Conservation (phyloP, 2,888 invertebrate genomes). For the Rhagium mordax region DNA sequence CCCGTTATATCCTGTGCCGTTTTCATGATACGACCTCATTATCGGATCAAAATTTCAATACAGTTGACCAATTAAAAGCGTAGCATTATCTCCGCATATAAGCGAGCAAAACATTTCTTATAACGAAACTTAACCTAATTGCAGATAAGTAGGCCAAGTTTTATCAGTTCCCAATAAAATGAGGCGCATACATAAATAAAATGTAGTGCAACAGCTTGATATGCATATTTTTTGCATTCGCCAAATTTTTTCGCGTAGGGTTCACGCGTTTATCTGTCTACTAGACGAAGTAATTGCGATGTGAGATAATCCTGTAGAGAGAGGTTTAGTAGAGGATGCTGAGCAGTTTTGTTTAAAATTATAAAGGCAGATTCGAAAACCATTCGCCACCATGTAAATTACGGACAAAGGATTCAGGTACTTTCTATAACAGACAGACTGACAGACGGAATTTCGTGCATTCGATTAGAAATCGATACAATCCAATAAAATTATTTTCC, state of each 20-base stretch:
- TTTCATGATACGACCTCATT: not conserved
- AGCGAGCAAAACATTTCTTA: constrained; percentile 7
- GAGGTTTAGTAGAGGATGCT: not conserved
- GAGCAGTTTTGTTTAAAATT: not conserved
- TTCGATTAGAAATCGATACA: too few relatives aligned
- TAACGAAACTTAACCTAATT: constrained; percentile 6
- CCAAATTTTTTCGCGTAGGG: not conserved
- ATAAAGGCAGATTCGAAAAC: too few relatives aligned
- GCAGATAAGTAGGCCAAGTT: constrained; percentile 20
- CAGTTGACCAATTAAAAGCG: not conserved
- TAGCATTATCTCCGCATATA: not conserved
- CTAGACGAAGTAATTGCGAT: not conserved
- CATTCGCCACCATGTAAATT: too few relatives aligned
- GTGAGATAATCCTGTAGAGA: not conserved
- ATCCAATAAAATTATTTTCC: too few relatives aligned
- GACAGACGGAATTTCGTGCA: too few relatives aligned
- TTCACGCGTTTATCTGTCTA: not conserved
- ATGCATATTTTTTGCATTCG: not conserved
- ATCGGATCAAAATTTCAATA: constrained; percentile 14
- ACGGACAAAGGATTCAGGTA: too few relatives aligned
- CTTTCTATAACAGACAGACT: too few relatives aligned
- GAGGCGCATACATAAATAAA: not conserved
- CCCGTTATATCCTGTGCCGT: constrained; percentile 4
- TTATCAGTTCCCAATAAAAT: constrained; percentile 2
- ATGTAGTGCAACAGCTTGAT: not conserved